Evolutionary conservation across 2,888 invertebrate genomes (phyloP), one percentile per base, ranked within the genome.

Genomic region (Petrolisthes cinctipes): DNA sequence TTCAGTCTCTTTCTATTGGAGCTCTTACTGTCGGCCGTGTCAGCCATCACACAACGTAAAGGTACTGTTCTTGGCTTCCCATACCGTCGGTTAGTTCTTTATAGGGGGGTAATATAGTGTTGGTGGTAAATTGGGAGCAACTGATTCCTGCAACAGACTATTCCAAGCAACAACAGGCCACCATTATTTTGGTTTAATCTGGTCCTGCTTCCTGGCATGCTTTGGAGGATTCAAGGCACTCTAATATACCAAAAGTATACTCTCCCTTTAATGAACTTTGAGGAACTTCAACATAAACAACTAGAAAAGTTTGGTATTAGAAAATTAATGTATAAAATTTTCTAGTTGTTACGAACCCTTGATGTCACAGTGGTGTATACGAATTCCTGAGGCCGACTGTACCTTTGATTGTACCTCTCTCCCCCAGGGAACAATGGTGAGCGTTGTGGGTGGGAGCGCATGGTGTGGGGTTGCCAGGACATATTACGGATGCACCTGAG

Each of bases 381-480:
- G 37, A 37, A 37, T 37, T 37, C 2, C 37, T 37, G 37, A 37
- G 37, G 37, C 37, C 2, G 37, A 37, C 37, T 37, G 37, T 37
- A 37, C 37, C 37, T 37, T 37, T 14, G 66, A 23, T 73, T 14
- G 23, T 37, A 57, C 57, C 57, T 20, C 56, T 80, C 53, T n/a
- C 23, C 4, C 3, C 57, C 61, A 80, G 53, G 61, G 57, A 57
- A 80, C 53, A 88, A 80, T 23, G 54, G 79, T 56, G 87, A 88
- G 66, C 73, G 84, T 51, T 84, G 84, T 81, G 87, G 87, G 54
- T 88, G 87, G 87, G 87, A 88, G 54, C 84, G 87, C 66, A 75
- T 88, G 81, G 81, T 88, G 73, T 88, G 87, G 87, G 87, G 87
- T 17, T 88, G 83, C 54, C 87, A 88, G 66, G 87, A 88, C 37